Percentiles rank a stretch among this genome's conserved stretches.
phyloP scores from a whole-genome alignment of 2,113 vertebrate genomes.

The Bubalus kerabau region DNA sequence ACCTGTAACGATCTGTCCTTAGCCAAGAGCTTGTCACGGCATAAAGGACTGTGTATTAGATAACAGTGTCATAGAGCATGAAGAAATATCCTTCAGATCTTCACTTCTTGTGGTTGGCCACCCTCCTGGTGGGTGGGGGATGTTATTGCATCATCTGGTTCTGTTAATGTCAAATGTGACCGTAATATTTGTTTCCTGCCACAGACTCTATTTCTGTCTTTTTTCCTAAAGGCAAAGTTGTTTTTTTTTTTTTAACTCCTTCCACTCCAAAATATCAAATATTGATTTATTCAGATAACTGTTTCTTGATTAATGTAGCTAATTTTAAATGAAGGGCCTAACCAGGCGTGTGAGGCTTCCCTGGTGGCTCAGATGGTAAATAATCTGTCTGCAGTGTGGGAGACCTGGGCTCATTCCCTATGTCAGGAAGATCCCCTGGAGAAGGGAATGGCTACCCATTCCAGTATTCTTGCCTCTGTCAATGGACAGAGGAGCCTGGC shows the following conservation, averaged over 20 bases:
- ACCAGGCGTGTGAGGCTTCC: background rate
- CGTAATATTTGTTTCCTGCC: background rate
- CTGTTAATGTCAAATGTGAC: background rate
- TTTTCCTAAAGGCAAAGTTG: background rate
- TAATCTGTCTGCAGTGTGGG: background rate
- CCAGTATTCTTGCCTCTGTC: background rate
- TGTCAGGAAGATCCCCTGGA: background rate
- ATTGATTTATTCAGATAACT: background rate
- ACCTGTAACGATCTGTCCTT: accelerated
- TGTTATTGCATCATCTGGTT: background rate
- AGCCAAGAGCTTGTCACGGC: too few relatives aligned
- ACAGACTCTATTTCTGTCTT: background rate
- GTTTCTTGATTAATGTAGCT: background rate
- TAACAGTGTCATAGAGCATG: background rate
- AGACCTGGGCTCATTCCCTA: background rate
- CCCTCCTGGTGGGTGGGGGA: accelerated
- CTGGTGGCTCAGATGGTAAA: background rate
- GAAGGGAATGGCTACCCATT: background rate
- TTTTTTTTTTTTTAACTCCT: background rate
- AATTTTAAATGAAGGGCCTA: background rate
- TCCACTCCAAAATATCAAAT: background rate
- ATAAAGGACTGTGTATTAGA: too few relatives aligned
- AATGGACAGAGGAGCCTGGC: background rate
- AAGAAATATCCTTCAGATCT: background rate
- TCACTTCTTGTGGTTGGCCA: background rate